Evolutionary conservation across 1,140 invertebrate species (phyloP), one percentile per base, ranked within the genome.

Genomic region (Vanessa tameamea): DNA sequence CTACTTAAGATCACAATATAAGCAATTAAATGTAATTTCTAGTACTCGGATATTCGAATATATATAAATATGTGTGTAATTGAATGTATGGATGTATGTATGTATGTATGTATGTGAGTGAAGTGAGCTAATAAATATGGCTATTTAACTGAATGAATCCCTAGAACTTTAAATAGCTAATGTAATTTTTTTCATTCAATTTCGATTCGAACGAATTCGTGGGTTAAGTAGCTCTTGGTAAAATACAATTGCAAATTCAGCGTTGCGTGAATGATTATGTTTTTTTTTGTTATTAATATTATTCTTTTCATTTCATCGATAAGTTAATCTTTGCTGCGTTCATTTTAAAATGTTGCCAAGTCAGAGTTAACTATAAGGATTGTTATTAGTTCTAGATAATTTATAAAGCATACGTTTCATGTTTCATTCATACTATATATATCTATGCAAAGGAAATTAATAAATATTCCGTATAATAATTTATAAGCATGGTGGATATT

Each of bases 231-330:
- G 9, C 20, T 16, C 53, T 15, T 57, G 23, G 47, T 53, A 47
- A 75, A 68, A 74, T 74, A 74, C 68, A 78, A 78, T 80, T 67
- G 74, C 72, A 26, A 73, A 72, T 75, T 75, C 78, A 64, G 43
- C 67, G 76, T 72, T 53, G 78, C 78, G 78, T 78, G 64, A 75
- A 72, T 67, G 71, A 23, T 57, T n/a, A 73, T 71, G 75, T 72
- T 64, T 20, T 75, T 77, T 75, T 64, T 64, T 75, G 43, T 77
- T 70, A 57, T 72, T 51, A 69, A 48, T 57, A 48, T 53, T 55
- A 64, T 72, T 65, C 59, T 64, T 74, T 74, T 69, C 31, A 47
- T 64, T 55, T 47, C 37, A 13, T 4, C 13, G 51, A 47, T 66
- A 51, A 68, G 26, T 23, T 59, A 15, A 69, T 47, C 31, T 43